Conservation (phyloP, 1,140 invertebrate genomes). For the Colletes latitarsis region DNA sequence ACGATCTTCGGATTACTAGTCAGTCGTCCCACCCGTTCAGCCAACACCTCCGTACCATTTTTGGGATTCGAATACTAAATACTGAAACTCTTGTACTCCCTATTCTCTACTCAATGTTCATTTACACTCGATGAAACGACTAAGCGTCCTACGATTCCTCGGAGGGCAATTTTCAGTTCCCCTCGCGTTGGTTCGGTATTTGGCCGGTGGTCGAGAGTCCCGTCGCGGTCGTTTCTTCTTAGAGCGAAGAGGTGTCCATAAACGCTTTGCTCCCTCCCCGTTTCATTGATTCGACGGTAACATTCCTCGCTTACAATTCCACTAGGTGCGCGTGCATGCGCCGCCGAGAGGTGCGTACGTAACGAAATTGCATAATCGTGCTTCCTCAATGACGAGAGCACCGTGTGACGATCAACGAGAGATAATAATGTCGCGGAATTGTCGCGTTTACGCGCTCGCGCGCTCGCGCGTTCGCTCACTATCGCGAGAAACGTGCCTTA, state of each 20-base stretch:
- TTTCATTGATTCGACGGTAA: not conserved
- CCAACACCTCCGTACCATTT: no score
- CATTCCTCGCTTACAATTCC: not conserved
- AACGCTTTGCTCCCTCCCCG: not conserved
- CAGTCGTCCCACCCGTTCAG: no score
- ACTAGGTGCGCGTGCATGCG: not conserved
- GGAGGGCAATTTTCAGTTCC: no score
- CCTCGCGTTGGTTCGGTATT: no score
- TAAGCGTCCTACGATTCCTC: no score
- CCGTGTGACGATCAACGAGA: constrained; percentile 53
- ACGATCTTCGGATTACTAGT: no score
- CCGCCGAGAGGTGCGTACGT: constrained; percentile 38
- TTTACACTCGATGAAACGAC: no score
- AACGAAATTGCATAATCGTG: constrained; percentile 59
- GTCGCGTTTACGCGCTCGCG: constrained; percentile 41
- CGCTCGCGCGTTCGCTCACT: not conserved
- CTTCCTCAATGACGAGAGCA: constrained; percentile 54
- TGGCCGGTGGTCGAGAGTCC: no score
- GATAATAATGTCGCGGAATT: constrained; percentile 55
- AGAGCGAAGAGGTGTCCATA: not conserved
- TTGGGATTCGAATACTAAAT: no score
- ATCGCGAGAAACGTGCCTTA: not conserved
- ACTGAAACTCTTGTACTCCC: no score
- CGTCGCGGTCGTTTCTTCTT: not conserved
- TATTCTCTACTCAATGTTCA: no score